A percentile compares a stretch with the other conserved stretches of the same genome.
Evolutionary conservation across 2,797 vertebrate species (phyloP).

Genomic region (Remorina albescens): DNA sequence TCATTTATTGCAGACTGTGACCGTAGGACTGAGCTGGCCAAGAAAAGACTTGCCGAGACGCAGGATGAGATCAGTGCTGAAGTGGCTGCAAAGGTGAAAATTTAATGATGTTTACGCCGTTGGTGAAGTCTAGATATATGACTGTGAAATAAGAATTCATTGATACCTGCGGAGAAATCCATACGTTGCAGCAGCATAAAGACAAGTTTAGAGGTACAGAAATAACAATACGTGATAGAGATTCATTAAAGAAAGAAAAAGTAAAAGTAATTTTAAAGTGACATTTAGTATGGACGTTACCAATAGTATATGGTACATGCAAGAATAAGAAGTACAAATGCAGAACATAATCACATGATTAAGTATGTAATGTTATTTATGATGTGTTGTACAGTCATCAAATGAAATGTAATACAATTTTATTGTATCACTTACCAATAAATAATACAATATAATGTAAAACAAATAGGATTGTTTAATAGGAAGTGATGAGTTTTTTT

Average conservation of each 20-base stretch:
- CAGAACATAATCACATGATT: too few species aligned
- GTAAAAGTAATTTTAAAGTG: too few species aligned
- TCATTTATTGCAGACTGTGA: conserved; percentile 98
- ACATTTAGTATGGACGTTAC: too few species aligned
- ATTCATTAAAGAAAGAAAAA: background rate
- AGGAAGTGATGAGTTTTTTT: background rate
- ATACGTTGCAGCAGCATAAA: background rate
- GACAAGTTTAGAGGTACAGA: background rate
- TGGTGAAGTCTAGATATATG: background rate
- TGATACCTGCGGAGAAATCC: background rate
- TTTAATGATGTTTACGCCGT: background rate
- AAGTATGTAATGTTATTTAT: too few species aligned
- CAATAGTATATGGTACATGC: background rate
- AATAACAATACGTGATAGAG: too few species aligned
- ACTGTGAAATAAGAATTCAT: background rate
- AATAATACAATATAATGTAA: background rate
- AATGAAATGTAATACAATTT: too few species aligned
- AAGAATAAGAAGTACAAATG: too few species aligned
- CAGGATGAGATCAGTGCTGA: conserved; percentile 99
- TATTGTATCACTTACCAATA: background rate
- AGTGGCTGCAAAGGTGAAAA: conserved; percentile 94
- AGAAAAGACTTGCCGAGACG: conserved; percentile 97
- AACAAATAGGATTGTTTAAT: background rate
- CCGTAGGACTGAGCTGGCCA: conserved; percentile 95
- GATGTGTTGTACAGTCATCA: too few species aligned